These are phyloP conservation scores for Verasper variegatus DNA, from an alignment of 2,113 vertebrate genomes.

Conservation along the genomic window DNA sequence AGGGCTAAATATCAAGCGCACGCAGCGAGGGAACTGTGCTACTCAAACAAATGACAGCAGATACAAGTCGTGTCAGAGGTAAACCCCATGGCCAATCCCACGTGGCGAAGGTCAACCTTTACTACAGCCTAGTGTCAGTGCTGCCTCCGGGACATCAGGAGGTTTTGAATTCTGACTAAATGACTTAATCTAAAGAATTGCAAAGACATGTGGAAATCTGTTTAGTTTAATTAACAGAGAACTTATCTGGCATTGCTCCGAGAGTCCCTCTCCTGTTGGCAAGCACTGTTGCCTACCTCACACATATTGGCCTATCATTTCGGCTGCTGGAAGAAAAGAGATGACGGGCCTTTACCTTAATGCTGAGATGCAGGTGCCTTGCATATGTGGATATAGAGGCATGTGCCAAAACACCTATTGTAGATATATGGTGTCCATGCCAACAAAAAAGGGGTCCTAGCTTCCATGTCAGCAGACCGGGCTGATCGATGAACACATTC, in stretches of 20 bases:
- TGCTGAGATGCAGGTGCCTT: not conserved
- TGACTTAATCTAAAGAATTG: not conserved
- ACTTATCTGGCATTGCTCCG: slow-evolving; percentile 21
- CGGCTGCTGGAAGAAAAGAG: not conserved
- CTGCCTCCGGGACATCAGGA: not conserved
- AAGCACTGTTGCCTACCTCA: slow-evolving; percentile 2
- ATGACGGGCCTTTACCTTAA: slow-evolving; percentile 4
- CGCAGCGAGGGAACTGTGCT: slow-evolving; percentile 1
- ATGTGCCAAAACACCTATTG: slow-evolving; percentile 35
- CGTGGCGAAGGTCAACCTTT: slow-evolving; percentile 46
- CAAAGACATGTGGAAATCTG: slow-evolving; percentile 29
- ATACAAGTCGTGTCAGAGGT: slow-evolving; percentile 18
- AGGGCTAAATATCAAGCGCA: slow-evolving; percentile 36
- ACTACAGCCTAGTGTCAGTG: slow-evolving; percentile 5
- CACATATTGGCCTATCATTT: not conserved
- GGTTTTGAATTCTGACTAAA: slow-evolving; percentile 6
- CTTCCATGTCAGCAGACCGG: slow-evolving; percentile 62
- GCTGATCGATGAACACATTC: slow-evolving; percentile 45
- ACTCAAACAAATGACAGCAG: slow-evolving; percentile 8
- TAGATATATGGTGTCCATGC: slow-evolving; percentile 32
- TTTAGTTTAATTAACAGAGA: slow-evolving; percentile 27
- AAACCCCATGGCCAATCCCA: slow-evolving; percentile 21
- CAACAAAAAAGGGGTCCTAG: slow-evolving; percentile 44
- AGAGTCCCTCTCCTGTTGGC: not conserved
- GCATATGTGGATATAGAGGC: slow-evolving; percentile 12